Base-by-base conservation (phyloP, 2,797 vertebrate genomes). In the Hozukius guyotensis region DNA sequence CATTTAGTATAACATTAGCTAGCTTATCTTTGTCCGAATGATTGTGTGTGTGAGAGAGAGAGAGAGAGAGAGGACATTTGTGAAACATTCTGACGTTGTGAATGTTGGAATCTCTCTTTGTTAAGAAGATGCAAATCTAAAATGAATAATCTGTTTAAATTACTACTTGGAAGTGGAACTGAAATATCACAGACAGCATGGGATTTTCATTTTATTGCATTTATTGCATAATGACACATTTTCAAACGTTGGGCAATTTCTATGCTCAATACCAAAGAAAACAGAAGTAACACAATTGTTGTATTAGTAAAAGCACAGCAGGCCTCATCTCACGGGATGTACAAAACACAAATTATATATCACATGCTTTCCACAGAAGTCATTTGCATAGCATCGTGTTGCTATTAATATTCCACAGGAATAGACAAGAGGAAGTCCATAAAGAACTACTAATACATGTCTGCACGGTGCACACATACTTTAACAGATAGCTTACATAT, bases 371-470 rank as follows among this genome's bases (percentile, higher is more conserved):
- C 13, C 60, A 77, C 22, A 71, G 53, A 87, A 86, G 60, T 61
- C 2, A 75, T 85, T 87, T 90, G 52, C 68, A 85, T 31, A 72
- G 22, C 75, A 83, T 46, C 6, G 20, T 53, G 36, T 71, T 66
- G 34, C 18, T 65, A 73, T 74, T 77, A 27, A 75, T 81, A 90
- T 94, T 93, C 94, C 94, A 93, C 71, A 86, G 89, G 94, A 95
- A 95, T 88, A n/a, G 83, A 89, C 80, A 72, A 22, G 42, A 80
- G 49, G 20, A 88, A 67, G 89, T 93, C 63, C 90, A 73, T 32
- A 31, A 69, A 79, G 88, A 85, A 88, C 91, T 78, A 92, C 49
- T 84, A 20, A 78, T 34, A 75, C 59, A 86, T 69, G 62, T 77
- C 52, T 75, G 60, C 75, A 71, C 36, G 24, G 25, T 53, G 72